Conservation (phyloP, 2,113 vertebrate genomes). For the Petrocephalus microphthalmus region DNA sequence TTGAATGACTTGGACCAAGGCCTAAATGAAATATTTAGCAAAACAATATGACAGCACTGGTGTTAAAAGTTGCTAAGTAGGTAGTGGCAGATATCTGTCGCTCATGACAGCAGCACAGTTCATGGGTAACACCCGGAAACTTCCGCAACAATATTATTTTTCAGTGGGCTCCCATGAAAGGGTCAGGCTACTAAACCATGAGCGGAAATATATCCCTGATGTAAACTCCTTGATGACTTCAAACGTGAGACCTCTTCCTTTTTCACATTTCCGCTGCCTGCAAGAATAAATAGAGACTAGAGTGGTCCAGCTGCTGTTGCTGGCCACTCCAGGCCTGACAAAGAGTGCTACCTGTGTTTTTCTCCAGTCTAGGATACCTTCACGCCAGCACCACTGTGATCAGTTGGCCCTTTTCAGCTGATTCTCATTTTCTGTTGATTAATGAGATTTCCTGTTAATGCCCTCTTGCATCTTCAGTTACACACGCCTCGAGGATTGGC, state of each 20-base stretch:
- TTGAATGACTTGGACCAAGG: background rate
- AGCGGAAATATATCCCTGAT: too few relatives aligned
- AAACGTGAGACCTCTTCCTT: too few relatives aligned
- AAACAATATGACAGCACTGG: background rate
- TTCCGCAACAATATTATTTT: too few relatives aligned
- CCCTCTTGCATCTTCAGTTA: background rate
- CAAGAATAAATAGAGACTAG: too few relatives aligned
- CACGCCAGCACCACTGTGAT: background rate
- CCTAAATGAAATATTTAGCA: background rate
- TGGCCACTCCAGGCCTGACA: background rate
- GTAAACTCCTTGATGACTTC: too few relatives aligned
- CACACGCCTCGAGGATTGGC: background rate
- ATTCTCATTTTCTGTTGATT: background rate
- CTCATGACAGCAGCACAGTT: too few relatives aligned
- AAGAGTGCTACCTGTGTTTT: background rate
- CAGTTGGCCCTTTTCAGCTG: background rate
- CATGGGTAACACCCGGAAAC: too few relatives aligned
- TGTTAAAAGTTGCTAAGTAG: background rate
- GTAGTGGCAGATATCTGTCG: background rate
- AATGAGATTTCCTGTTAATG: background rate
- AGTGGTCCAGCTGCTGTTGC: too few relatives aligned
- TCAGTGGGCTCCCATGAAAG: too few relatives aligned
- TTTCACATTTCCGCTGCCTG: too few relatives aligned
- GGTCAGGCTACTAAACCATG: too few relatives aligned
- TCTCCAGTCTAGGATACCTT: background rate